phyloP scores from a whole-genome alignment of 53 echinoderm and acorn worm genomes.

The Paracentrotus lividus region DNA sequence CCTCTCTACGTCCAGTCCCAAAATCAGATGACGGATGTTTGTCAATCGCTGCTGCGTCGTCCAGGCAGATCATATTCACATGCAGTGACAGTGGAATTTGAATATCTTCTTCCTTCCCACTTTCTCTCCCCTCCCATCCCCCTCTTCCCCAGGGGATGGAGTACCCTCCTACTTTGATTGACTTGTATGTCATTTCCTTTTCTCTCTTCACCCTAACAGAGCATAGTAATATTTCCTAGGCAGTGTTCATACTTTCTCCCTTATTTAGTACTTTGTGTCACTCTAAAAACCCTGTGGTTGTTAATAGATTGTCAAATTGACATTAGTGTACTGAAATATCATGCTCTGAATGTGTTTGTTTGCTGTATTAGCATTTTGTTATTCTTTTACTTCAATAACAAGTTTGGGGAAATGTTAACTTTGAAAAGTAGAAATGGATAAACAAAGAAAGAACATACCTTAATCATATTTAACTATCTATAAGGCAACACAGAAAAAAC shows the following conservation, averaged over 20 bases:
- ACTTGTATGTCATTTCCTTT: conserved; percentile 63
- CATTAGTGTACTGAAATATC: too few species aligned
- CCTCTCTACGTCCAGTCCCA: background rate
- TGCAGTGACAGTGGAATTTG: conserved; percentile 29
- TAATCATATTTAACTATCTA: too few species aligned
- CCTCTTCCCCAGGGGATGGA: conserved; percentile 39
- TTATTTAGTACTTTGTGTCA: background rate
- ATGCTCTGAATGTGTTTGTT: too few species aligned
- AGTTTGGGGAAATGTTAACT: too few species aligned
- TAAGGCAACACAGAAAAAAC: too few species aligned
- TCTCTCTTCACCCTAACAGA: conserved; percentile 50
- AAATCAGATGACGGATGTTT: conserved; percentile 42
- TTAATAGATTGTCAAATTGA: too few species aligned
- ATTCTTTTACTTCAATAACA: too few species aligned
- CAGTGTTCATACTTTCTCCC: conserved; percentile 15
- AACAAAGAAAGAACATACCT: too few species aligned
- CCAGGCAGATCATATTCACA: conserved; percentile 19
- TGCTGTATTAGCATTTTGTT: too few species aligned
- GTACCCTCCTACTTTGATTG: conserved; percentile 55
- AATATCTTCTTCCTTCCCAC: conserved; percentile 62
- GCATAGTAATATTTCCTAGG: conserved; percentile 38
- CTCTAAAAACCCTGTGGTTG: too few species aligned
- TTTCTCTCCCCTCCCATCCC: conserved; percentile 44
- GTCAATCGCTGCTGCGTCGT: conserved; percentile 11
- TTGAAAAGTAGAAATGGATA: too few species aligned